These are phyloP conservation scores for Epicauta chinensis DNA, from an alignment of 1,140 invertebrate genomes.

Conservation along the genomic window DNA sequence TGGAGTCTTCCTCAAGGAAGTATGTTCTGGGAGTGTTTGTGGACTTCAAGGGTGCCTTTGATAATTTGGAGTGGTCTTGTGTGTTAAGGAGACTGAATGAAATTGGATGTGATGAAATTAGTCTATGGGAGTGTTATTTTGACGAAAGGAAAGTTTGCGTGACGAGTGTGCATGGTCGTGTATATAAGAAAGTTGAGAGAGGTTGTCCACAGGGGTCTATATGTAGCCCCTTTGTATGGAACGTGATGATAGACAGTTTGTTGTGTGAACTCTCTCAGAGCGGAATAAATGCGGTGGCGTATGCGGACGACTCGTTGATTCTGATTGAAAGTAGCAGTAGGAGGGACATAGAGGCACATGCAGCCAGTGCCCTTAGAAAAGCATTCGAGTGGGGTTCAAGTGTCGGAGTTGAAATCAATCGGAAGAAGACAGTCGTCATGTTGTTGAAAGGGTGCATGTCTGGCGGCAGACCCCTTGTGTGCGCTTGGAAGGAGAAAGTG, in stretches of 20 bases:
- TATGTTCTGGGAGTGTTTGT: slow-evolving; percentile 38
- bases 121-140: background rate
- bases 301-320: background rate
- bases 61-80: slow-evolving; percentile 42
- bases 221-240: slow-evolving; percentile 24
- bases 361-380: background rate
- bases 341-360: slow-evolving; percentile 26
- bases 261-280: too few species aligned
- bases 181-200: background rate
- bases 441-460: background rate
- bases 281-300: background rate
- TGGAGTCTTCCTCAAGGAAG: too few species aligned
- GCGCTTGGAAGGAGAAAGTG: background rate
- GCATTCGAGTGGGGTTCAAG: slow-evolving; percentile 26
- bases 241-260: slow-evolving; percentile 5
- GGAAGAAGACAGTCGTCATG: slow-evolving; percentile 1
- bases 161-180: background rate
- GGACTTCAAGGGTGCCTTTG: slow-evolving; percentile 44
- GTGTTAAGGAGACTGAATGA: slow-evolving; percentile 21
- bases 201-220: slow-evolving; percentile 29
- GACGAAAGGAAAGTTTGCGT: background rate
- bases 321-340: background rate
- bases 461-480: slow-evolving; percentile 1
- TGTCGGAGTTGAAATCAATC: slow-evolving; percentile 5
- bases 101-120: background rate